Evolutionary conservation across 2,888 invertebrate species (phyloP).

Genomic region (Napeogenes sylphis): DNA sequence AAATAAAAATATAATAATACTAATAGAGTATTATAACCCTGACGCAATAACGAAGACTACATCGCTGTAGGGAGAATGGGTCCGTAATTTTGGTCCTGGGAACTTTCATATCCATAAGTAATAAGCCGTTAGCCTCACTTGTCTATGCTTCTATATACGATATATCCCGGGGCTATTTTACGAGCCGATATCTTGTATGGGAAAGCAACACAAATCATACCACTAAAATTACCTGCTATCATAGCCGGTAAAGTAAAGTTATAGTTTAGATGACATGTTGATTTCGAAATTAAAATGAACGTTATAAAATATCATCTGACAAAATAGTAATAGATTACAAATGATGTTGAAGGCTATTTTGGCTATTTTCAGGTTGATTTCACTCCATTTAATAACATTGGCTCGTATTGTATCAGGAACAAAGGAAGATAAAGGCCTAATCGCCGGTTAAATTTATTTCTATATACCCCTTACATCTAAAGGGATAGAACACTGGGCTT

Average conservation of each 20-base stretch:
- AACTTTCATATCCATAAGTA: conserved; percentile 14
- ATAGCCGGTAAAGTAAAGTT: too few relatives aligned
- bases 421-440: conserved; percentile 25
- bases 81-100: not conserved
- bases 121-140: conserved; percentile 13
- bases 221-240: too few relatives aligned
- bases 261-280: too few relatives aligned
- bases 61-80: not conserved
- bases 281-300: not conserved
- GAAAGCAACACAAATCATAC: too few relatives aligned
- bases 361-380: conserved; percentile 12
- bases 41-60: not conserved
- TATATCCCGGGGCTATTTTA: not conserved
- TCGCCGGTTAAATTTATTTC: conserved; percentile 15
- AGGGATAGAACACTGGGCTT: not conserved
- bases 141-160: conserved; percentile 14
- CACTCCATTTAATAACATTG: conserved; percentile 26
- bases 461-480: conserved; percentile 6
- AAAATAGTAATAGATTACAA: not conserved
- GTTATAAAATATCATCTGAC: not conserved
- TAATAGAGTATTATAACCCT: not conserved
- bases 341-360: too few relatives aligned
- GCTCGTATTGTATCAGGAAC: conserved; percentile 25
- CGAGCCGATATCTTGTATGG: not conserved
- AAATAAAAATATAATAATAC: not conserved